A percentile compares a stretch with the other conserved stretches of the same genome.
These are phyloP conservation scores for Acanthaster planci DNA, from an alignment of 35 echinoderm and acorn worm genomes.

Conservation along the genomic window DNA sequence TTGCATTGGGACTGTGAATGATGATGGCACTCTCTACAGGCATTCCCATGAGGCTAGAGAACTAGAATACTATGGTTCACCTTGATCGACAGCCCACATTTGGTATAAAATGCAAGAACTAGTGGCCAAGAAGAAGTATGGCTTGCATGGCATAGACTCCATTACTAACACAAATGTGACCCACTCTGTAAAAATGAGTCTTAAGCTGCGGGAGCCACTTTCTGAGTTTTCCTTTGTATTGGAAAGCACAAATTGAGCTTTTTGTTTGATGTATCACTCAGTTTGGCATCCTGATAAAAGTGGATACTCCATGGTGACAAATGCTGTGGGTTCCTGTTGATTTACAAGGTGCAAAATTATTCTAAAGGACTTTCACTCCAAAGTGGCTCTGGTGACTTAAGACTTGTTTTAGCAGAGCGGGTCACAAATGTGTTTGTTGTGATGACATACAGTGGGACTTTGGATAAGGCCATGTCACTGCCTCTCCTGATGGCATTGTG, in stretches of 20 bases:
- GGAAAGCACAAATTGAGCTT: not conserved
- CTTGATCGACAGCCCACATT: constrained; percentile 46
- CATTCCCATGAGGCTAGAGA: constrained; percentile 57
- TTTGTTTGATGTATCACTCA: no score
- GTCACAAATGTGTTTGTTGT: not conserved
- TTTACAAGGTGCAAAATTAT: no score
- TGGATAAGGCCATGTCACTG: constrained; percentile 56
- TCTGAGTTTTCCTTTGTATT: no score
- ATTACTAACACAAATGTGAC: constrained; percentile 42
- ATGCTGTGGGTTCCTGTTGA: no score
- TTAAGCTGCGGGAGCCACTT: no score
- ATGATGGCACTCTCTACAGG: constrained; percentile 32
- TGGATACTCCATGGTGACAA: no score
- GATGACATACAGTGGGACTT: constrained; percentile 30
- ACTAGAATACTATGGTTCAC: constrained; percentile 52
- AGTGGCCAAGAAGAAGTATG: constrained; percentile 53
- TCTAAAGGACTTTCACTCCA: no score
- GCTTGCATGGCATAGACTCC: constrained; percentile 45
- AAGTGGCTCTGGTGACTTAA: no score
- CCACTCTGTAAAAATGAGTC: no score
- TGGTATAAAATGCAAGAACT: constrained; percentile 58
- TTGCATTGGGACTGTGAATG: constrained; percentile 35
- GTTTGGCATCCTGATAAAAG: no score
- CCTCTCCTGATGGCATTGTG: constrained; percentile 52
- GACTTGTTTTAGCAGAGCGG: no score